Conservation (phyloP, 2,113 vertebrate genomes). For the Pseudonaja textilis region DNA sequence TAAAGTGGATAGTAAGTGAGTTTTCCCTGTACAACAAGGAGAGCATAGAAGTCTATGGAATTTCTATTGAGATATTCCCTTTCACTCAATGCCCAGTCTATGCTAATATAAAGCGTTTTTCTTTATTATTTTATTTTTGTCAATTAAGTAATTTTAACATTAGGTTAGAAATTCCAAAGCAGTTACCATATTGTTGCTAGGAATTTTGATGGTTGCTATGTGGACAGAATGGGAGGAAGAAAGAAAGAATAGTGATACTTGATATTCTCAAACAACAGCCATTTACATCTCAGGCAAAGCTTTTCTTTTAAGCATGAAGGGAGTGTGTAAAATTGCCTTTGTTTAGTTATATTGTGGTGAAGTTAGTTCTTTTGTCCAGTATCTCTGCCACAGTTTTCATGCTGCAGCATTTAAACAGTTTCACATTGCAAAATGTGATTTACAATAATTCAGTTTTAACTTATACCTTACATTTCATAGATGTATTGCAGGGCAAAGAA, state of each 20-base stretch:
- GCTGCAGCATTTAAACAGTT: neutral
- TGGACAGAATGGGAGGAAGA: neutral
- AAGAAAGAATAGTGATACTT: conserved; percentile 3
- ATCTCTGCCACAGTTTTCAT: neutral
- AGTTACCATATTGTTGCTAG: neutral
- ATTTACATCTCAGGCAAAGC: neutral
- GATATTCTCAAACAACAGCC: neutral
- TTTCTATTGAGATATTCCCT: neutral
- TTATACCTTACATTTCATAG: neutral
- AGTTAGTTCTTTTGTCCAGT: neutral
- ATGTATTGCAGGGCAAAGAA: neutral
- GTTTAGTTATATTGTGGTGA: neutral
- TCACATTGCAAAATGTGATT: neutral
- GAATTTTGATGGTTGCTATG: neutral
- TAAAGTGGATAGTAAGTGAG: neutral
- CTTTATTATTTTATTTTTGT: neutral
- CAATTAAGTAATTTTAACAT: neutral
- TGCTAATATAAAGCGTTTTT: neutral
- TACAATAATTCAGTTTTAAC: neutral
- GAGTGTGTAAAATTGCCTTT: neutral
- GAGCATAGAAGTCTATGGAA: neutral
- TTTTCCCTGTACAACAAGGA: neutral
- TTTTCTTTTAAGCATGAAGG: neutral
- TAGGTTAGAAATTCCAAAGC: neutral
- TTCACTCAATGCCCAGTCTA: neutral